Percentiles rank a stretch among this genome's conserved stretches.
phyloP scores from a whole-genome alignment of 2,113 vertebrate species.

The Mohoua ochrocephala region DNA sequence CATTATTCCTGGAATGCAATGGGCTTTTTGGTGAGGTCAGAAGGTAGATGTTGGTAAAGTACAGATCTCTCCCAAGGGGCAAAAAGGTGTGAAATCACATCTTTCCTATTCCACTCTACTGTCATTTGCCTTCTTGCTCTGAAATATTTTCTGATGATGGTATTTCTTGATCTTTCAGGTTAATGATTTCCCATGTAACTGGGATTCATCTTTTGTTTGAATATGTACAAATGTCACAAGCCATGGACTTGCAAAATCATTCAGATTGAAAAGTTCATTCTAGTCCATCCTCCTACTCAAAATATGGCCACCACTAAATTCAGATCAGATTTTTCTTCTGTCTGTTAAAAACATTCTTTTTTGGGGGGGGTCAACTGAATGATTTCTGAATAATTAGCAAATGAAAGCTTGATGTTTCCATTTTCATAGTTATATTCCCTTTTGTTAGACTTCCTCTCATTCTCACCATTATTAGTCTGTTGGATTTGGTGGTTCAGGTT shows the following conservation, averaged over 20 bases:
- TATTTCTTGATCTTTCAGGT: neutral
- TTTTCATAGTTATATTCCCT: neutral
- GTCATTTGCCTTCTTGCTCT: neutral
- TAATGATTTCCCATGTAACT: neutral
- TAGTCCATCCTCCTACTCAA: neutral
- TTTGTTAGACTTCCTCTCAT: neutral
- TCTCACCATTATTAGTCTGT: neutral
- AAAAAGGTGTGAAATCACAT: neutral
- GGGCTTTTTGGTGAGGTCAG: neutral
- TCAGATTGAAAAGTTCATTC: neutral
- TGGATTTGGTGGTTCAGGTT: neutral
- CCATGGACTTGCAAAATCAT: neutral
- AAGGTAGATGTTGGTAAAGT: neutral
- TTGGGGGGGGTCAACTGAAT: neutral
- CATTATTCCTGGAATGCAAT: neutral
- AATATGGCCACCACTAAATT: neutral
- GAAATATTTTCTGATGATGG: neutral
- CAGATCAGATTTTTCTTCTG: neutral
- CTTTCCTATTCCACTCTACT: neutral
- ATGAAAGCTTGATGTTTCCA: neutral
- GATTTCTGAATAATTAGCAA: neutral
- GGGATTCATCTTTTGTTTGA: neutral
- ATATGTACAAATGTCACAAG: neutral
- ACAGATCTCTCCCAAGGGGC: neutral
- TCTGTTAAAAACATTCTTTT: neutral